Evolutionary conservation across 2,888 invertebrate species (phyloP), one percentile per base, ranked within the genome.

Genomic region (Mesorhabditis spiculigera): DNA sequence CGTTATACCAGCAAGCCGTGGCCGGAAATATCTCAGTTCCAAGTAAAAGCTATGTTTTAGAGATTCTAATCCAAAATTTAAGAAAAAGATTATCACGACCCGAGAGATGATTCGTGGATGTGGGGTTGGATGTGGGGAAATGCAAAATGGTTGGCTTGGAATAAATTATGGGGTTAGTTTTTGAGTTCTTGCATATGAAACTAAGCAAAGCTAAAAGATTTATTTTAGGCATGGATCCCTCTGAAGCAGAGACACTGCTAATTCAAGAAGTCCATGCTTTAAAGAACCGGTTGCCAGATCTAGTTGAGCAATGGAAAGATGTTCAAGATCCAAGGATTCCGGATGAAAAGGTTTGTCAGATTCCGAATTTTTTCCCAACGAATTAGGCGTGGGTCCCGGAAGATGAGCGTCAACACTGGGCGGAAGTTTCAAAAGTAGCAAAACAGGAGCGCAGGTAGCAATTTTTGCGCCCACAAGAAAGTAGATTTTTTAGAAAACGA

Each of bases 101-200:
- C 78, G n/a, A 69, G 73, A 6, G 81, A 81, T 63, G 68, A 71
- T 43, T 80, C 80, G 5, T 79, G 78, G 77, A 81, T 81, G 81
- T 81, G 81, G 81, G 64, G 73, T 43, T 81, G 81, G 81, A 78
- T 78, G 6, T 77, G 78, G 66, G 81, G 81, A 16, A 80, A 81
- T 61, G 68, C 72, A 50, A 79, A 78, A 67, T 81, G 81, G 81
- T 79, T 79, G 66, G 80, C 81, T 13, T 81, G 81, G 81, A 81
- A 80, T 63, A 67, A 72, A 58, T 78, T 71, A 58, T 69, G 72
- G 72, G 81, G 80, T 78, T 45, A 28, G 28, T 50, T 50, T 50
- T 50, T 50, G 58, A 50, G n/a, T 13, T 50, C 8, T 50, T 50
- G 58, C 1, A 13, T 50, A 50, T 13, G n/a, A 13, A 50, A 3